Evolutionary conservation across 2,888 invertebrate genomes (phyloP), one percentile per base, ranked within the genome.

Genomic region (Boloria selene): DNA sequence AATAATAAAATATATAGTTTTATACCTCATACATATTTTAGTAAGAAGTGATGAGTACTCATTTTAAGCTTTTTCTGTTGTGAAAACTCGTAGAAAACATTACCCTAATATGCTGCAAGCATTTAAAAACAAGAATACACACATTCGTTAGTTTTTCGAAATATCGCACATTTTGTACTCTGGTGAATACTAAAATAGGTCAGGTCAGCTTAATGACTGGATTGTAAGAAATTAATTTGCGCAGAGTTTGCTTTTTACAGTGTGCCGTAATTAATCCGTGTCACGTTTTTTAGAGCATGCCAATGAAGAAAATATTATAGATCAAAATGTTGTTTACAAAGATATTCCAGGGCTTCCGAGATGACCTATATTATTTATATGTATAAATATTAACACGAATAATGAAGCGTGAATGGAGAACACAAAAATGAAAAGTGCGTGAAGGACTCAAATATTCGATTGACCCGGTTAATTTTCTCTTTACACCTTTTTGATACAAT

Each of bases 131-230:
- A 49, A 16, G 14, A 7, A 16, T 38, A 38, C 53, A 31, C 53
- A n/a, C 14, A 7, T 26, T 52, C 53, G 17, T 47, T 7, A n/a
- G 17, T 6, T 61, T 54, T 45, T 22, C 31, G 18, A 49, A 45
- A 38, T 62, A 62, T 50, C 14, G 42, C 26, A 17, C 45, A 58
- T 58, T 52, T 17, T 51, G 44, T 13, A 10, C 58, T 60, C 50
- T 14, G 18, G 56, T 44, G 38, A 59, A 38, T 18, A 52, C 14
- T 38, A 26, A 64, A 59, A 58, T 64, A 47, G 64, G 58, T 59
- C 59, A 50, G 59, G 59, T 59, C 64, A 52, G 58, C 64, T 22
- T 64, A 59, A 59, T 38, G 58, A 64, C 58, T 52, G 26, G 47
- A 45, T 22, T 47, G 17, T 47, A 38, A 59, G 38, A 59, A 50